Evolutionary conservation across 92 coral and sea anemone species (phyloP), one percentile per base, ranked within the genome.

Genomic region (Ricordea florida): DNA sequence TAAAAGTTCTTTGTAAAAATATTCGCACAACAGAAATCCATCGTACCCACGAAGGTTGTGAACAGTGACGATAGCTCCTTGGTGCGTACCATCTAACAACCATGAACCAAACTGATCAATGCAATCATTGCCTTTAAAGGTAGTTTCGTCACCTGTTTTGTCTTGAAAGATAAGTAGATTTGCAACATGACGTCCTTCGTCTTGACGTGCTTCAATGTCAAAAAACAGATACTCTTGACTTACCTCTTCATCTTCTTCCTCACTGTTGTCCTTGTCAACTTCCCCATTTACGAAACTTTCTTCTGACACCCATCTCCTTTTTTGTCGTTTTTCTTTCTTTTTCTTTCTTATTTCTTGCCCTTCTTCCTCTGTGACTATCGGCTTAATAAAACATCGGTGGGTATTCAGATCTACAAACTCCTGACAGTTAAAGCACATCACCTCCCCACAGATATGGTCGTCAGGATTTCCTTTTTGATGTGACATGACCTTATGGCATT

Each of bases 101-200:
- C 88, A 73, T 10, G 59, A 10, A 10, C 77, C 63, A 32, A 73
- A 73, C 14, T 73, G 61, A 3, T 74, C 78, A 4, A 47, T 36
- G 6, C 74, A 69, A 20, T 29, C 38, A 13, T 50, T 49, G 0
- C 88, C 88, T 0, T 56, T 55, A 29, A 83, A 83, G 46, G 66
- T 42, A 3, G 3, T 17, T 35, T 74, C 83, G 10, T 50, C 18
- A 2, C 77, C 83, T 31, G 36, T 45, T 14, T 66, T 52, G 34
- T 65, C 74, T 11, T 66, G 68, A 10, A 50, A 66, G 18, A 83
- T 63, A 3, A 78, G 31, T 16, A 83, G 38, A 32, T 61, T 63
- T 5, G 83, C 74, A 0, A 74, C 24, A 25, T 83, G 78, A 2
- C 40, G 33, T 4, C 78, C 88, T 8, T 67, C 68, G n/a, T 83